Evolutionary conservation across 1,140 invertebrate genomes (phyloP).

Genomic region (Hirudo medicinalis): DNA sequence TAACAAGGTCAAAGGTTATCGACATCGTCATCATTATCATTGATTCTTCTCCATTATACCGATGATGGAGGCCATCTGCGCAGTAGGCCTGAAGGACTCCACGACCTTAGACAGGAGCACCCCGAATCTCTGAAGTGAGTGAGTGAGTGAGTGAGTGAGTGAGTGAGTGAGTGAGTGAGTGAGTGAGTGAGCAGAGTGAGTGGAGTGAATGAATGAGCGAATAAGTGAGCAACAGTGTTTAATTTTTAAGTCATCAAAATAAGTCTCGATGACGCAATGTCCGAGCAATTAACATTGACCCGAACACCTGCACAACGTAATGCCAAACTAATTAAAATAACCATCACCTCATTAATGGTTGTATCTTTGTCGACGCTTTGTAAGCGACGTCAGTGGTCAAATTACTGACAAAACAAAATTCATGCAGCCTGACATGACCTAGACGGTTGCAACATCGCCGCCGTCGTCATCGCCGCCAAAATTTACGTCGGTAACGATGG

Average conservation of each 20-base stretch:
- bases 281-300: no score
- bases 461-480: neutral
- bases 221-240: neutral
- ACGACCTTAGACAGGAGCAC: slow-evolving; percentile 72
- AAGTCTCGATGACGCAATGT: neutral
- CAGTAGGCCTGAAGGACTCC: slow-evolving; percentile 74
- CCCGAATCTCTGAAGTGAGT: slow-evolving; percentile 55
- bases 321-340: no score
- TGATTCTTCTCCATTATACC: slow-evolving; percentile 27
- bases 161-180: neutral
- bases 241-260: neutral
- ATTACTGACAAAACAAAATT: no score
- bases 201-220: neutral
- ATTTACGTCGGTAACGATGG: slow-evolving; percentile 4
- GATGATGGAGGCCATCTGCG: slow-evolving; percentile 87
- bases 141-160: neutral
- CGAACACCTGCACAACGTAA: no score
- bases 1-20: neutral
- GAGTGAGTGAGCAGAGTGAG: neutral
- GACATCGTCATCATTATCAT: neutral
- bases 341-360: no score
- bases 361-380: no score
- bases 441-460: neutral
- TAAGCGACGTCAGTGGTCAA: no score
- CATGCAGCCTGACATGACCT: neutral